Percentiles rank a stretch among this genome's conserved stretches.
Evolutionary conservation across 2,113 vertebrate species (phyloP).

Genomic region (Coracopsis vasa): DNA sequence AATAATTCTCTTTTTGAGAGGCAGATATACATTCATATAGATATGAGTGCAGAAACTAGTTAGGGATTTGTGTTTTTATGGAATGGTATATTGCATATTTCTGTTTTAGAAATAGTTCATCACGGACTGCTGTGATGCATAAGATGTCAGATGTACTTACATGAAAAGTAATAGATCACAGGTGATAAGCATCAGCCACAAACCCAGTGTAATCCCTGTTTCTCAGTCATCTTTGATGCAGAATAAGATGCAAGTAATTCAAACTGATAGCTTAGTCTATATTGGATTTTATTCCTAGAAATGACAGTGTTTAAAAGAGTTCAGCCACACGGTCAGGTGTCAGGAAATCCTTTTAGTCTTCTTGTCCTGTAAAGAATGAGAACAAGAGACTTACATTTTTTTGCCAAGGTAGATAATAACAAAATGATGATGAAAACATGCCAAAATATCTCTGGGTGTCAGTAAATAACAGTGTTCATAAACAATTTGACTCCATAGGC

Average conservation of each 20-base stretch:
- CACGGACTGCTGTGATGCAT: background rate
- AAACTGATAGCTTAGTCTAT: background rate
- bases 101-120: background rate
- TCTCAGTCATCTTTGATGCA: background rate
- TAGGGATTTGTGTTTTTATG: background rate
- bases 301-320: background rate
- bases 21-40: background rate
- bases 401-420: background rate
- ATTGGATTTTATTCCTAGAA: background rate
- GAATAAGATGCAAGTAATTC: background rate
- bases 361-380: background rate
- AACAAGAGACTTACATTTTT: background rate
- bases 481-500: background rate
- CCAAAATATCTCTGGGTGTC: background rate
- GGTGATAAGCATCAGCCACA: background rate
- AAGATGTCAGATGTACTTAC: background rate
- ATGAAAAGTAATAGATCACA: background rate
- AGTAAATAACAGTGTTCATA: background rate
- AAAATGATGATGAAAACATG: background rate
- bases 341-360: background rate
- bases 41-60: background rate
- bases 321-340: background rate
- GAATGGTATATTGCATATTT: background rate
- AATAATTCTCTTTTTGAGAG: background rate
- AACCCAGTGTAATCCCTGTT: background rate